A percentile compares a stretch with the other conserved stretches of the same genome.
Evolutionary conservation across 1,140 invertebrate species (phyloP).

Genomic region (Macrostomum lignano): DNA sequence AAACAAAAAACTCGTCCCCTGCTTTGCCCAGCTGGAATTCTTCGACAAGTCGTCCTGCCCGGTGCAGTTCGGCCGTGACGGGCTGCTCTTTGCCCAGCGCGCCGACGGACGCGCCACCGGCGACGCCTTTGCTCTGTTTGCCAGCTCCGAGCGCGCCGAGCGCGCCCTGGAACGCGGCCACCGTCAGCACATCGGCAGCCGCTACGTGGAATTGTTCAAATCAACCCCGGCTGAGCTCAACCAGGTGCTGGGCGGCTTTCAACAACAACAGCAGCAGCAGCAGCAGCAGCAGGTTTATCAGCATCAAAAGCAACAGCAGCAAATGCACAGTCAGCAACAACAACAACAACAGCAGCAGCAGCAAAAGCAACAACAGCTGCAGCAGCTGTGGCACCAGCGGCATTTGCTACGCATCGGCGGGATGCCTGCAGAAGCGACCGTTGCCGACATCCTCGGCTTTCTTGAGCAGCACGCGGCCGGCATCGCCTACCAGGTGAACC

Average conservation of each 20-base stretch:
- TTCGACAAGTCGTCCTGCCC: constrained; percentile 55
- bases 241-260: constrained; percentile 59
- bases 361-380: no score
- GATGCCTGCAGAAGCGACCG: constrained; percentile 66
- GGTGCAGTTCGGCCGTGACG: constrained; percentile 58
- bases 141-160: constrained; percentile 53
- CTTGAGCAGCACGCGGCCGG: constrained; percentile 39
- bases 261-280: no score
- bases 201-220: constrained; percentile 91
- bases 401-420: constrained; percentile 79
- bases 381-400: constrained; percentile 23
- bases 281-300: neutral
- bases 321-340: no score
- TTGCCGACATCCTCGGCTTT: constrained; percentile 85
- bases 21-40: constrained; percentile 51
- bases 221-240: constrained; percentile 93
- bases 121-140: constrained; percentile 78
- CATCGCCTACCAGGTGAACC: constrained; percentile 2
- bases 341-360: no score
- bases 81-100: constrained; percentile 79
- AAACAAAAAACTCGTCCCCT: no score
- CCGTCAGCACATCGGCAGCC: constrained; percentile 62
- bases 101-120: constrained; percentile 79
- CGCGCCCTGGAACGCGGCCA: constrained; percentile 80
- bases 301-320: no score